Evolutionary conservation across 2,797 vertebrate species (phyloP).

Genomic region (Spinibarbus caldwelli): DNA sequence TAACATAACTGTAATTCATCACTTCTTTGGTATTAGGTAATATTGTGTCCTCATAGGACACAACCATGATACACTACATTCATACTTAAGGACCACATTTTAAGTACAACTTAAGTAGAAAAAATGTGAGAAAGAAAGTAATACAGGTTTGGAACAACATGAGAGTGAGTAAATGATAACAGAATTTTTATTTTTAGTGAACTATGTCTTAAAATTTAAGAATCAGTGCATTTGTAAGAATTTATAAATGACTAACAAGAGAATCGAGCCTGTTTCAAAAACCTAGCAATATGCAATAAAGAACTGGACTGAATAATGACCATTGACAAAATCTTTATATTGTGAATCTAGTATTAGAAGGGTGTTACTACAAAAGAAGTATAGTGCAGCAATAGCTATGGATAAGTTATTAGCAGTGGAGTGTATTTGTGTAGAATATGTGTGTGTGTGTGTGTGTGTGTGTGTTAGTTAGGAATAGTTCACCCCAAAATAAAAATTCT

Average conservation of each 20-base stretch:
- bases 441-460: no score
- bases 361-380: not conserved
- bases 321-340: not conserved
- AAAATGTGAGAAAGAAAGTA: not conserved
- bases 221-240: not conserved
- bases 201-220: not conserved
- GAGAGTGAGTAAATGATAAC: not conserved
- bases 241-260: not conserved
- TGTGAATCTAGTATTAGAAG: not conserved
- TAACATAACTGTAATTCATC: slow-evolving; percentile 12
- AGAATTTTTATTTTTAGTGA: not conserved
- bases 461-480: not conserved
- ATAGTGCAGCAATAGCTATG: not conserved
- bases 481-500: not conserved
- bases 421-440: not conserved
- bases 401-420: not conserved
- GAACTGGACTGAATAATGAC: not conserved
- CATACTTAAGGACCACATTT: not conserved
- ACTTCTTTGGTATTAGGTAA: slow-evolving; percentile 22
- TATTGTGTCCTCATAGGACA: not conserved
- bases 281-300: no score
- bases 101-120: not conserved
- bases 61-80: not conserved
- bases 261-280: not conserved
- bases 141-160: not conserved